phyloP scores from a whole-genome alignment of 2,888 invertebrate genomes.

The Caprella mutica region DNA sequence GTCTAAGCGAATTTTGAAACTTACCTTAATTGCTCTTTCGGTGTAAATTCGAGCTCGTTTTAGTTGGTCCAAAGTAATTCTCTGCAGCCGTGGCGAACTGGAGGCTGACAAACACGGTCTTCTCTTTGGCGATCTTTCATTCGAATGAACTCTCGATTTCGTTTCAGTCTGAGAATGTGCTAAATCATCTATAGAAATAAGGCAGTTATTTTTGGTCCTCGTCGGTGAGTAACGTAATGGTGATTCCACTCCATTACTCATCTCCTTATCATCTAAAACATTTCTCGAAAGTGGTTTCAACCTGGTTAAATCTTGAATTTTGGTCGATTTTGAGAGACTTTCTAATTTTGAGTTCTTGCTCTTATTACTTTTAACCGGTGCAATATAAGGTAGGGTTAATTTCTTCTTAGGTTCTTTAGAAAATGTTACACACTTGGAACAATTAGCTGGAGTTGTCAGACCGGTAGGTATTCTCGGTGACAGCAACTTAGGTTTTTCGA shows the following conservation, averaged over 20 bases:
- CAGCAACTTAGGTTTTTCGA: not conserved
- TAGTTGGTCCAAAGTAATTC: constrained; percentile 25
- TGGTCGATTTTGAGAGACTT: not conserved
- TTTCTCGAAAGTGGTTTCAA: no score
- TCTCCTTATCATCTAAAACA: no score
- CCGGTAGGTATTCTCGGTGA: constrained; percentile 1
- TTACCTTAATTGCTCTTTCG: constrained; percentile 31
- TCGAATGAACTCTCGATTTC: no score
- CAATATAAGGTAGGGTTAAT: not conserved
- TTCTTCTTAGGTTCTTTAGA: not conserved
- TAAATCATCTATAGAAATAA: no score
- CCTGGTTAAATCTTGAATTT: not conserved
- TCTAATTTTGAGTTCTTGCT: no score
- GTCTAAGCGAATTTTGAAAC: not conserved
- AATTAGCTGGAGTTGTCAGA: not conserved
- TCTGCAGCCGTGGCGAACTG: constrained; percentile 11
- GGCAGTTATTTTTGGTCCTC: no score
- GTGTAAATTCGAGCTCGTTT: constrained; percentile 27
- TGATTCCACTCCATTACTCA: no score
- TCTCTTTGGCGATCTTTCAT: no score
- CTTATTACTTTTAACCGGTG: no score
- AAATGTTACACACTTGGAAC: not conserved
- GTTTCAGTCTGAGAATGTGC: no score
- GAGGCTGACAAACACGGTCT: not conserved
- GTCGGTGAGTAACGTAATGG: no score